Conservation (phyloP, 2,797 vertebrate genomes). For the Coreius guichenoti region DNA sequence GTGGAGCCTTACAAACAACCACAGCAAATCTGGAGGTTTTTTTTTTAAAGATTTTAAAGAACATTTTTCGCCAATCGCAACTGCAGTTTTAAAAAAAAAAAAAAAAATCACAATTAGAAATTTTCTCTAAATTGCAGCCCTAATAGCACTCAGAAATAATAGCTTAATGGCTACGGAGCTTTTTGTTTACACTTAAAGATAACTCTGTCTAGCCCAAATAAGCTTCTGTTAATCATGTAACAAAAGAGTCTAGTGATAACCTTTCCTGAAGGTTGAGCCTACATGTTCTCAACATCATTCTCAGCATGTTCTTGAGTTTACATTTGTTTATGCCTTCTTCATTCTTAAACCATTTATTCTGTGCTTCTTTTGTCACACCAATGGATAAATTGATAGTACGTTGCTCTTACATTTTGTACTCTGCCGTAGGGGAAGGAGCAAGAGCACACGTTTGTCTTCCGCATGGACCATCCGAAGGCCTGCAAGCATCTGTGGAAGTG, state of each 20-base stretch:
- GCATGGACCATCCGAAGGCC: slow-evolving; percentile 97
- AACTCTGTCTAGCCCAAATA: background rate
- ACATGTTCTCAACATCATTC: background rate
- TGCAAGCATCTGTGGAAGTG: slow-evolving; percentile 99
- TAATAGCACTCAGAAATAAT: background rate
- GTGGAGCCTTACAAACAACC: background rate
- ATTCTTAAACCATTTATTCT: background rate
- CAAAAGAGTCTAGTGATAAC: background rate
- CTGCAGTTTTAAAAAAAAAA: too few species aligned
- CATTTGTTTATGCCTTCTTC: background rate
- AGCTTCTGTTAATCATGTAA: background rate
- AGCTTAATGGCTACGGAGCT: background rate
- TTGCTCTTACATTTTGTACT: background rate
- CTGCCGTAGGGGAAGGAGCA: slow-evolving; percentile 90
- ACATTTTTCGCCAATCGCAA: background rate
- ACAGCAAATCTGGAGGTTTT: background rate
- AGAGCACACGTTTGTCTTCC: slow-evolving; percentile 98
- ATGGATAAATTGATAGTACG: background rate
- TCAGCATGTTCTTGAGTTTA: background rate
- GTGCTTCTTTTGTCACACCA: background rate
- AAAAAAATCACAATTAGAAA: background rate
- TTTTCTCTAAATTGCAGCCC: background rate
- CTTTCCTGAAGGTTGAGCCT: background rate
- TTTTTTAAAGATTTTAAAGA: background rate
- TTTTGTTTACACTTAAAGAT: background rate